Evolutionary conservation across 2,113 vertebrate species (phyloP).

Genomic region (Anoplopoma fimbria): DNA sequence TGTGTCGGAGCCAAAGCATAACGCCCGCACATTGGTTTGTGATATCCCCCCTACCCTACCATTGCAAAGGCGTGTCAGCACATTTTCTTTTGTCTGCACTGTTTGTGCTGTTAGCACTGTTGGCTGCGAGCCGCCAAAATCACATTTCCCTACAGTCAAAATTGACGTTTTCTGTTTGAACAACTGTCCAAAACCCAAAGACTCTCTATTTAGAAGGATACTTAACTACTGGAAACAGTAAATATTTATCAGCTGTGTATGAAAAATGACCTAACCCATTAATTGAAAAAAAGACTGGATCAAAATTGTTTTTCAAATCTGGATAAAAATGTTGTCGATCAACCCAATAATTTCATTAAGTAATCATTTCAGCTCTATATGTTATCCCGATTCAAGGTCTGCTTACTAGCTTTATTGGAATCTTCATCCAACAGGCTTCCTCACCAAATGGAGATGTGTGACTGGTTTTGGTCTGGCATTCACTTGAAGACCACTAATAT

Average conservation of each 20-base stretch:
- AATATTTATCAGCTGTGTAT: background rate
- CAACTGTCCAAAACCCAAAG: background rate
- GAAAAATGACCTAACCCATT: background rate
- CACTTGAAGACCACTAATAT: constrained; percentile 2
- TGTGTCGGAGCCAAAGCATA: no score
- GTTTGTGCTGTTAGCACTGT: no score
- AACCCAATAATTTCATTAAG: background rate
- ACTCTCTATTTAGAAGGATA: no score
- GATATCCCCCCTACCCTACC: no score
- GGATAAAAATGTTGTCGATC: background rate
- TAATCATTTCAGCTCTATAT: background rate
- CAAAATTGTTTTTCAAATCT: no score
- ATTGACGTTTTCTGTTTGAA: no score
- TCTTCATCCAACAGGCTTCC: background rate
- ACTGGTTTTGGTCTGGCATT: background rate
- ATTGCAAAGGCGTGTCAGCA: no score
- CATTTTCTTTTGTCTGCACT: no score
- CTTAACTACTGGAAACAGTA: background rate
- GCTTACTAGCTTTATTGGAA: background rate
- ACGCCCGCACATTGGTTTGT: no score
- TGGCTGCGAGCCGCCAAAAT: no score
- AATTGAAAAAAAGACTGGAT: background rate
- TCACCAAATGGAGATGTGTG: background rate
- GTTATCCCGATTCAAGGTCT: background rate
- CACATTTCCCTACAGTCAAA: background rate